Evolutionary conservation across 2,888 invertebrate species (phyloP), one percentile per base, ranked within the genome.

Genomic region (Crioceris asparagi): DNA sequence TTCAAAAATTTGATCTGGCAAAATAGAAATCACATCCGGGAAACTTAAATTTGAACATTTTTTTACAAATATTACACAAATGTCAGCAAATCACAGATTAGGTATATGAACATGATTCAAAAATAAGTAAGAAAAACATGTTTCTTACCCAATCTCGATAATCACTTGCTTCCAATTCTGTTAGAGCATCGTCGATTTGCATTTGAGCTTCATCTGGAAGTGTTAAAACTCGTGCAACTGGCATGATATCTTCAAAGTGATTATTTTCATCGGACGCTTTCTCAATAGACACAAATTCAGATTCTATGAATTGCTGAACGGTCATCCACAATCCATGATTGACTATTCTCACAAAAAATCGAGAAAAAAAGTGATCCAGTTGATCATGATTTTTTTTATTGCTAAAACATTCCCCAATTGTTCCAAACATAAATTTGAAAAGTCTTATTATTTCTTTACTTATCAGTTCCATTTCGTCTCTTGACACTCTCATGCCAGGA

Each of bases 151-250:
- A 84, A 66, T 87, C 87, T 51, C 84, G 74, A 62, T 88, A 90
- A 67, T 92, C 91, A 65, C 86, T 86, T 10, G 91, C 84, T 66
- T 91, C 90, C 62, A 90, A 73, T 65, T 91, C 90, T 51, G 82
- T 84, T 29, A 92, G 69, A 18, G 87, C 85, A 64, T 90, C 87
- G 60, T 88, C 87, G 35, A 91, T 75, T 61, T 86, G 81, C 47
- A 84, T 71, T 51, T 79, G 78, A 1, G 82, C 82, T 56, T 86
- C 85, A 53, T 80, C 72, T 0, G 85, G 83, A 43, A 87, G 59
- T 7, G 74, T 70, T 10, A 85, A 65, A 36, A 69, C 68, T 50
- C 75, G 74, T 2, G 78, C 76, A n/a, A 74, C 75, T n/a, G 69
- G 68, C 40, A 84, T 61, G 16, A 77, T 55, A 37, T 75, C 73